These are phyloP conservation scores for Physella acuta DNA, from an alignment of 1,140 invertebrate genomes.

Conservation along the genomic window DNA sequence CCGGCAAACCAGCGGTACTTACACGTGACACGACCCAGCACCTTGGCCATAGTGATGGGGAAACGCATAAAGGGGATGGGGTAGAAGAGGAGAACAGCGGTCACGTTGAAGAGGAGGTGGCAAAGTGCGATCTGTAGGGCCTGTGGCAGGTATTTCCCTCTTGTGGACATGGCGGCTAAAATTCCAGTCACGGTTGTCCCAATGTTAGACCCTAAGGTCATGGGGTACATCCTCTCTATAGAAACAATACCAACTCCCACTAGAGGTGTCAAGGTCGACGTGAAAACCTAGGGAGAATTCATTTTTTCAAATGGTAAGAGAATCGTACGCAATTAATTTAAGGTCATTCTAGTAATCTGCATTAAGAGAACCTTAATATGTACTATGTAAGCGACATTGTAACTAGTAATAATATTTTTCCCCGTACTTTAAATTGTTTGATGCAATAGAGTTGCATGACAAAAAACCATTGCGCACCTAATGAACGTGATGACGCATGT, in stretches of 20 bases:
- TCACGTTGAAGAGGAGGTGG: slow-evolving; percentile 56
- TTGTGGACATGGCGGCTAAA: slow-evolving; percentile 64
- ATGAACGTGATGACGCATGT: no score
- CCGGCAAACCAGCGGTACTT: slow-evolving; percentile 67
- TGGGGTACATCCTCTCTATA: slow-evolving; percentile 67
- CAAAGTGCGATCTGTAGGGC: slow-evolving; percentile 68
- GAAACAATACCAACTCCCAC: slow-evolving; percentile 68
- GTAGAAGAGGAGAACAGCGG: slow-evolving; percentile 66
- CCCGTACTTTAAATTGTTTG: no score
- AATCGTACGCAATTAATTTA: no score
- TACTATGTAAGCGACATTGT: no score
- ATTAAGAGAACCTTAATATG: no score
- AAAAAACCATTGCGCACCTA: no score
- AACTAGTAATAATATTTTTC: no score
- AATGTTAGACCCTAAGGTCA: slow-evolving; percentile 68
- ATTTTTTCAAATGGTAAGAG: no score
- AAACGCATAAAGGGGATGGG: slow-evolving; percentile 64
- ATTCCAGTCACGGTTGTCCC: slow-evolving; percentile 68
- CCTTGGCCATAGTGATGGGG: slow-evolving; percentile 64
- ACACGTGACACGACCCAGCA: slow-evolving; percentile 63
- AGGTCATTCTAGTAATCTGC: no score
- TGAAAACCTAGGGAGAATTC: slow-evolving; percentile 62
- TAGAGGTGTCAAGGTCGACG: slow-evolving; percentile 68
- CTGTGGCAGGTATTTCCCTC: slow-evolving; percentile 27
- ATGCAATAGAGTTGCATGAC: no score